These are phyloP conservation scores for Sapayoa aenigma DNA, from an alignment of 2,113 vertebrate genomes.

Conservation along the genomic window DNA sequence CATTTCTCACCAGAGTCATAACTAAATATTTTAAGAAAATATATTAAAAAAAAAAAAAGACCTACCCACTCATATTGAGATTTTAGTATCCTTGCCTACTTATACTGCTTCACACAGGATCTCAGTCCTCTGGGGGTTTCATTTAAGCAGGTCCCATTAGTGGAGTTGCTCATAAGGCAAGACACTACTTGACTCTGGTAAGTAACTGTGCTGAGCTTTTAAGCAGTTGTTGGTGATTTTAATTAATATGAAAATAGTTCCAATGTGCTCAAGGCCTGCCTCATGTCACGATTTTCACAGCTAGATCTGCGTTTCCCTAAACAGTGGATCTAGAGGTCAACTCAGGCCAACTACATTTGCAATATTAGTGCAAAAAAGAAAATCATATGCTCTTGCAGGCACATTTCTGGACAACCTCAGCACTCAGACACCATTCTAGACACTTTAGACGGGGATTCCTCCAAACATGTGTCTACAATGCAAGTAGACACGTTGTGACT, in stretches of 20 bases:
- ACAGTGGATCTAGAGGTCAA: not conserved
- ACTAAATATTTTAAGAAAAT: not conserved
- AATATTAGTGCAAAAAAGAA: not conserved
- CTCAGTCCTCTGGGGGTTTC: slow-evolving; percentile 31
- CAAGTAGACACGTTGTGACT: not conserved
- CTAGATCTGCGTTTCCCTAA: not conserved
- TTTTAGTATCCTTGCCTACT: not conserved
- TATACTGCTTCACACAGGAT: not conserved
- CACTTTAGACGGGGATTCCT: not conserved
- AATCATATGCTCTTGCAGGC: not conserved
- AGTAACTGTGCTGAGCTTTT: slow-evolving; percentile 27
- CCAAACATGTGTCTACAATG: not conserved
- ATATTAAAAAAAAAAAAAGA: not conserved
- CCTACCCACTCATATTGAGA: not conserved
- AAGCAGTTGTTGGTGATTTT: slow-evolving; percentile 17
- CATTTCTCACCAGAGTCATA: not conserved
- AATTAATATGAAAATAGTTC: slow-evolving; percentile 36
- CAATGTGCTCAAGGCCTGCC: slow-evolving; percentile 46
- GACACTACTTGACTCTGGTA: slow-evolving; percentile 50
- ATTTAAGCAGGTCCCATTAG: slow-evolving; percentile 9
- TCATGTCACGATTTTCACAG: slow-evolving; percentile 32
- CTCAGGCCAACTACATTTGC: not conserved
- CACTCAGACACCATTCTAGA: not conserved
- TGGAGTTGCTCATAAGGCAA: slow-evolving; percentile 27
- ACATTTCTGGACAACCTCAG: not conserved